Percentiles rank a stretch among this genome's conserved stretches.
Conservation (phyloP, 2,797 vertebrate species). For the Oophaga sylvatica region DNA sequence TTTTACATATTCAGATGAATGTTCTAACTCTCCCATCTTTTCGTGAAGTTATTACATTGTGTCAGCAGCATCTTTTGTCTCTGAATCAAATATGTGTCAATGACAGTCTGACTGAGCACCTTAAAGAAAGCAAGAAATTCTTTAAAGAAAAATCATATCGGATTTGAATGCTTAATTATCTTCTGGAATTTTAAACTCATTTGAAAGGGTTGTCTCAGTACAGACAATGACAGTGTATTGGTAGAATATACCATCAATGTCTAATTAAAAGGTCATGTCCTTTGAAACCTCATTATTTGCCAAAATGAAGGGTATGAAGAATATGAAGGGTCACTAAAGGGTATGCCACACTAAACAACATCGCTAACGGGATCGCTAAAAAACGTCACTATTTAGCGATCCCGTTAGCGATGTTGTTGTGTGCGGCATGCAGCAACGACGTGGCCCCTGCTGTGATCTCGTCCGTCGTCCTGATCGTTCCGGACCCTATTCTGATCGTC, state of each 20-base stretch:
- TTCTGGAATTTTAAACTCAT: not conserved
- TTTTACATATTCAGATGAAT: not conserved
- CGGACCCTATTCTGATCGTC: too few species aligned
- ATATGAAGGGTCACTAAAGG: not conserved
- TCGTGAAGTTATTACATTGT: slow-evolving; percentile 24
- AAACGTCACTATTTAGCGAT: too few species aligned
- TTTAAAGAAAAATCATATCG: slow-evolving; percentile 5
- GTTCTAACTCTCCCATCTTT: not conserved
- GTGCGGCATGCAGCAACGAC: too few species aligned
- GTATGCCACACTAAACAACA: too few species aligned
- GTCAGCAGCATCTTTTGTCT: slow-evolving; percentile 26
- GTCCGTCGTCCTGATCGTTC: too few species aligned
- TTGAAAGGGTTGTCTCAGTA: not conserved
- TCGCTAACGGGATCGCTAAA: too few species aligned
- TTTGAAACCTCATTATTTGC: not conserved
- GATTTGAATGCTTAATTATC: slow-evolving; percentile 5
- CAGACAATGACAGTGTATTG: not conserved
- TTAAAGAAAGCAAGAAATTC: not conserved
- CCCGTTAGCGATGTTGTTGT: too few species aligned
- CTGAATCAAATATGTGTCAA: not conserved
- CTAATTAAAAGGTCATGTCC: not conserved
- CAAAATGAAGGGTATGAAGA: not conserved
- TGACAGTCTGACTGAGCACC: not conserved
- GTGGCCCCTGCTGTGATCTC: too few species aligned
- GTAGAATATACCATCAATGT: not conserved